Base-by-base conservation (phyloP, 2,113 vertebrate genomes). In the Xyrauchen texanus region DNA sequence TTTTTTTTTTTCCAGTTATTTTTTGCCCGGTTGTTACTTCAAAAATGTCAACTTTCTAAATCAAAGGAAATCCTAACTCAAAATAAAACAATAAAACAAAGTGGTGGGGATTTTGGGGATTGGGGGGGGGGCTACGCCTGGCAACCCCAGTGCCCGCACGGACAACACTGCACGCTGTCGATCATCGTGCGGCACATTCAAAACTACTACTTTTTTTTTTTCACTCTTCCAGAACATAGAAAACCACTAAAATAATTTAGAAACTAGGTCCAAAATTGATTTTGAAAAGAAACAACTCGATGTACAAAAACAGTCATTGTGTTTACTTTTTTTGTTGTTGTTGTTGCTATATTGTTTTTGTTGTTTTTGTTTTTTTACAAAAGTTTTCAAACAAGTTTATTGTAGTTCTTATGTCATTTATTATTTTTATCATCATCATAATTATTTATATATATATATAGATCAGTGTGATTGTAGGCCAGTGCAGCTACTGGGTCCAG, bases 171-270 rank as follows among this genome's bases (percentile, higher is more conserved):
- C 92, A 93, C 88, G 84, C 90, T 90, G 86, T 93, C 89, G 86
- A 90, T 93, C 94, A 94, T 93, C 94, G 95, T 94, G 95, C 93
- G 95, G 95, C 94, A 78, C 82, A 82, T 94, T 92, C 91, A 91
- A 93, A 95, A 95, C 90, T 91, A n/a, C 88, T 89, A 89, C 85
- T 90, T 34, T 34, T 34, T 34, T 34, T 34, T 34, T 34, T 85
- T 90, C 80, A 85, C 88, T 91, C 90, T 89, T 70, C 87, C 90
- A 87, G 91, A 96, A 98, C 93, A 96, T 98, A 98, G 93, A 98
- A 98, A 99, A 97, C 88, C 94, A 94, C 94, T 95, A 95, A 98
- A 98, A 97, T 97, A 96, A 98, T 94, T 97, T 95, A 96, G 93
- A 98, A 99, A 98, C 95, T 97, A 97, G 96, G 97, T 98, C 95